Percentiles rank a stretch among this genome's conserved stretches.
Conservation (phyloP, 2,113 vertebrate species). For the Bufo gargarizans region DNA sequence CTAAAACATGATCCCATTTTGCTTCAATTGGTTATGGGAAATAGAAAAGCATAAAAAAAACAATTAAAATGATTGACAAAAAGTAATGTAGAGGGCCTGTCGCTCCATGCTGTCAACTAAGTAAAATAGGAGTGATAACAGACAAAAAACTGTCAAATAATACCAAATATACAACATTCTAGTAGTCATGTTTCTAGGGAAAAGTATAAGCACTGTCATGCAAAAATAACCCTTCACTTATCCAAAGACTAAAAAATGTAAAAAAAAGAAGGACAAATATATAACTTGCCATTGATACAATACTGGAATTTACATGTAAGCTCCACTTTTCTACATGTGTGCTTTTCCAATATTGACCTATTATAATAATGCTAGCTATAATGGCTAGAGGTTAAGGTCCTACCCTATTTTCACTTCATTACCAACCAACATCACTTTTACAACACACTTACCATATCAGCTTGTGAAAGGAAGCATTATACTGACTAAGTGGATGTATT, state of each 20-base stretch:
- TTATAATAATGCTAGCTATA: slow-evolving; percentile 30
- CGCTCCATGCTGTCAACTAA: too few species aligned
- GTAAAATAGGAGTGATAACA: too few species aligned
- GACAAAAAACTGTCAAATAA: too few species aligned
- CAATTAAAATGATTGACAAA: too few species aligned
- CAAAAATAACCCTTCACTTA: neutral
- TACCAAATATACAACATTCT: too few species aligned
- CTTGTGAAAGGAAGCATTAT: slow-evolving; percentile 36
- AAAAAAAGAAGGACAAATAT: neutral
- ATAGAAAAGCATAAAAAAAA: too few species aligned
- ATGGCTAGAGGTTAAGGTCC: slow-evolving; percentile 19
- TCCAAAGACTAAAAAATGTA: too few species aligned
- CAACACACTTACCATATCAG: slow-evolving; percentile 41
- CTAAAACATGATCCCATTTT: too few species aligned
- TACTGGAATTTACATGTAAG: neutral
- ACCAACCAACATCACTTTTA: slow-evolving; percentile 36
- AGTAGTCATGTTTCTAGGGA: too few species aligned
- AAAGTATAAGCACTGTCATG: too few species aligned
- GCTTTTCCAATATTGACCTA: neutral
- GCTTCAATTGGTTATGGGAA: too few species aligned
- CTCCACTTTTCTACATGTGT: neutral
- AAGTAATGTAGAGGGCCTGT: too few species aligned
- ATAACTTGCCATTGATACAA: neutral
- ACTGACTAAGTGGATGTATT: slow-evolving; percentile 35
- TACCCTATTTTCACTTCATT: slow-evolving; percentile 20